Base-by-base conservation (phyloP, 2,888 invertebrate species). In the Teleiodes luculella region DNA sequence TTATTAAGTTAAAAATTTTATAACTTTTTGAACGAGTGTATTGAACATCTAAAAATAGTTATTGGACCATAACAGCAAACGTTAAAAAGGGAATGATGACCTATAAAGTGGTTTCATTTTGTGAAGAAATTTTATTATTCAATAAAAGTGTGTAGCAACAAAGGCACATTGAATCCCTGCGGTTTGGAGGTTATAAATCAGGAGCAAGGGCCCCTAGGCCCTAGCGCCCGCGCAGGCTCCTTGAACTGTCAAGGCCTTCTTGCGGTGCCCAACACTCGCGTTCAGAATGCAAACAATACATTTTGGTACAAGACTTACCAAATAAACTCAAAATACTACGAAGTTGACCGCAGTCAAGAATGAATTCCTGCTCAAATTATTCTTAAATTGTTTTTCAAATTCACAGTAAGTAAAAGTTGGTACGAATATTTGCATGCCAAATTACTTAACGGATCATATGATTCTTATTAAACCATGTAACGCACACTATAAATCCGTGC, bases 91-190 rank as follows among this genome's bases (percentile, higher is more conserved):
- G 67, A 84, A 85, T 87, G 83, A 87, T 81, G 82, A 81, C 78
- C 87, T 85, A 86, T 87, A 88, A 88, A 87, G 74, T 74, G 68
- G 71, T 80, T 80, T 73, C 84, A 86, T 86, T 85, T 86, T 82
- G 81, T 74, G 76, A 74, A 80, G 83, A 83, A 79, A 76, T 85
- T 87, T 88, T 88, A 89, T 88, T 86, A 80, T 88, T 83, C 86
- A 87, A 88, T 88, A 89, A 89, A 88, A 83, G 69, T 68, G 71
- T 74, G 68, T 77, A 70, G 72, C 78, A 84, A 87, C 87, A 89
- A 87, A 87, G 86, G 86, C 80, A 80, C 83, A 84, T 87, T 83
- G 84, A 77, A 74, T 81, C 78, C 76, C 76, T 88, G 87, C 74
- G 87, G 89, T 86, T 88, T 84, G 67, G 82, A 69, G 78, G 74